Evolutionary conservation across 2,113 vertebrate genomes (phyloP).

Genomic region (Psammodynastes pulverulentus): DNA sequence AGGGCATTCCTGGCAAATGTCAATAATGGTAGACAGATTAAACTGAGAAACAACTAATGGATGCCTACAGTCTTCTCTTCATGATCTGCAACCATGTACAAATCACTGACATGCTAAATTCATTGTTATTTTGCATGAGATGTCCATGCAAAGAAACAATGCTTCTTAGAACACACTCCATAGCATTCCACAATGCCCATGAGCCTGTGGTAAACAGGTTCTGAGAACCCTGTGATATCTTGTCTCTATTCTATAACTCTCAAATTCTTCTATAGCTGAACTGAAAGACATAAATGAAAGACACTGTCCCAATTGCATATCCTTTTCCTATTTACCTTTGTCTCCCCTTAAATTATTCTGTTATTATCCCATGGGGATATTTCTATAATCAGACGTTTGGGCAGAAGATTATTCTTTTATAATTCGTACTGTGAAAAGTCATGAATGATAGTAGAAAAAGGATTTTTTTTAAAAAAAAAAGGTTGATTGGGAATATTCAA

Average conservation of each 20-base stretch:
- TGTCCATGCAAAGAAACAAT: not conserved
- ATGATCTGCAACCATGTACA: not conserved
- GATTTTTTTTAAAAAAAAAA: not conserved
- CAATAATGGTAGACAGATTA: not conserved
- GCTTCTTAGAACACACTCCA: not conserved
- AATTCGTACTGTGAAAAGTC: not conserved
- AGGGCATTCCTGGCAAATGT: not conserved
- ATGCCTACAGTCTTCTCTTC: not conserved
- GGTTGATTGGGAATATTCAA: not conserved
- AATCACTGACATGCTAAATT: not conserved
- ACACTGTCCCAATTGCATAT: not conserved
- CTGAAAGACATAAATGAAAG: not conserved
- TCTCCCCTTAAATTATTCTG: not conserved
- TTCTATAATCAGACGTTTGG: not conserved
- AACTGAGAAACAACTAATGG: not conserved
- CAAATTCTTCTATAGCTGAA: not conserved
- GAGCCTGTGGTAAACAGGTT: too few species aligned
- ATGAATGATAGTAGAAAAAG: not conserved
- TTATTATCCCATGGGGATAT: not conserved
- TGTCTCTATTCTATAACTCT: not conserved
- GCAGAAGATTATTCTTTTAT: not conserved
- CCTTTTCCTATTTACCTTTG: not conserved
- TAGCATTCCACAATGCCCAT: too few species aligned
- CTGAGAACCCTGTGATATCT: not conserved
- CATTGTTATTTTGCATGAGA: not conserved